phyloP scores from a whole-genome alignment of 2,113 vertebrate genomes.

The Sturnus vulgaris region DNA sequence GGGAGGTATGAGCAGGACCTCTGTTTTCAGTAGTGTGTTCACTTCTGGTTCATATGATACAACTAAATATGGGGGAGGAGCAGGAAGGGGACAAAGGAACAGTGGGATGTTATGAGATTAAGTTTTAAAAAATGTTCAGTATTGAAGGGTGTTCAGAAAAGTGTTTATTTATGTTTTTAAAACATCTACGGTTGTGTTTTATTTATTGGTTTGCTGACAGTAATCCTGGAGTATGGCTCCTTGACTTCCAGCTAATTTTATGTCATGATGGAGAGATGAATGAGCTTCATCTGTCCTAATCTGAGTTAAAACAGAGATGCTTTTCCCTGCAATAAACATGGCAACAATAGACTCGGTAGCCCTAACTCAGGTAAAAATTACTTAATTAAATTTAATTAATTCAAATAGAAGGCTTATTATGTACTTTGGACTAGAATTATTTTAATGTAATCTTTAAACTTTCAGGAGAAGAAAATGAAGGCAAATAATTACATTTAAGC shows the following conservation, averaged over 20 bases:
- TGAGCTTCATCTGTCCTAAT: not conserved
- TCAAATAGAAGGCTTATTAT: not conserved
- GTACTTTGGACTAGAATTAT: not conserved
- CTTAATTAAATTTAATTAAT: not conserved
- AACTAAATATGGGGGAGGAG: rapidly evolving
- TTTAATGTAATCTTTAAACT: not conserved
- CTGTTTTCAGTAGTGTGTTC: not conserved
- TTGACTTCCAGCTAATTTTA: not conserved
- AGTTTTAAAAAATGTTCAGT: not conserved
- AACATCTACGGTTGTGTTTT: not conserved
- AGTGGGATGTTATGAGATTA: not conserved
- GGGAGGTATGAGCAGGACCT: not conserved
- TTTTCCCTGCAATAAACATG: not conserved
- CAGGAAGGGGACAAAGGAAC: not conserved
- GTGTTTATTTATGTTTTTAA: not conserved
- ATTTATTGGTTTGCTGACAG: not conserved
- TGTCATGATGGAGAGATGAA: not conserved
- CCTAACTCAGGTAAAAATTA: not conserved
- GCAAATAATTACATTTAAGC: not conserved
- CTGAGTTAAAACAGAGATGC: not conserved
- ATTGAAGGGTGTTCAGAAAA: not conserved
- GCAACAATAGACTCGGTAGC: not conserved
- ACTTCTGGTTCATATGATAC: not conserved
- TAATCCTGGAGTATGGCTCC: not conserved
- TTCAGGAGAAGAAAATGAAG: not conserved